Percentiles rank a stretch among this genome's conserved stretches.
Conservation (phyloP, 1,140 invertebrate species). For the Trachymyrmex septentrionalis region DNA sequence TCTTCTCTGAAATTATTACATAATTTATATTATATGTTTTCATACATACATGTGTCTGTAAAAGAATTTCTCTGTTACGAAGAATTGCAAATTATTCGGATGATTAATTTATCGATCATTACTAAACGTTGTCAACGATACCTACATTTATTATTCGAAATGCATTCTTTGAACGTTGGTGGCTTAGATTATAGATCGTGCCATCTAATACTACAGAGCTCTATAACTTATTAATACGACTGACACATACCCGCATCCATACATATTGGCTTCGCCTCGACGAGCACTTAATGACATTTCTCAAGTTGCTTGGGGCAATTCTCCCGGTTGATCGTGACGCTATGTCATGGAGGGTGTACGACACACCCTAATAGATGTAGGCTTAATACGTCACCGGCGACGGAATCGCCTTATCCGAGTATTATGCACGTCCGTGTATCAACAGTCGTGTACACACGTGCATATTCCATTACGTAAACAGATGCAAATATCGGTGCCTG, state of each 20-base stretch:
- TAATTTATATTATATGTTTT: background rate
- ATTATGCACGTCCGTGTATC: constrained; percentile 31
- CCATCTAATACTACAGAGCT: constrained; percentile 10
- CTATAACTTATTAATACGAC: constrained; percentile 49
- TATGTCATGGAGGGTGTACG: constrained; percentile 52
- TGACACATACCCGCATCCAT: constrained; percentile 21
- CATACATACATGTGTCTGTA: background rate
- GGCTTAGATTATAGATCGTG: background rate
- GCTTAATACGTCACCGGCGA: constrained; percentile 67
- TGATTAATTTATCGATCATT: background rate
- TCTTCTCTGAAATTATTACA: background rate
- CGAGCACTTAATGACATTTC: constrained; percentile 78
- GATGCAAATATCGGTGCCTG: constrained; percentile 16
- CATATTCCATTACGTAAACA: constrained; percentile 11
- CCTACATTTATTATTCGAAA: background rate
- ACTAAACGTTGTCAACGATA: background rate
- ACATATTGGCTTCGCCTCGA: constrained; percentile 75
- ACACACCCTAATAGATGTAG: constrained; percentile 69
- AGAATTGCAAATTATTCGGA: background rate
- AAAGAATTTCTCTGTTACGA: background rate
- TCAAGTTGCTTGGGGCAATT: constrained; percentile 77
- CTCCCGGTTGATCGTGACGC: constrained; percentile 61
- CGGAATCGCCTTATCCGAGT: constrained; percentile 50
- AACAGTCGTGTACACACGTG: background rate
- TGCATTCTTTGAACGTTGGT: background rate